Percentiles rank a stretch among this genome's conserved stretches.
Evolutionary conservation across 2,888 invertebrate species (phyloP).

Genomic region (Eupithecia subfuscata): DNA sequence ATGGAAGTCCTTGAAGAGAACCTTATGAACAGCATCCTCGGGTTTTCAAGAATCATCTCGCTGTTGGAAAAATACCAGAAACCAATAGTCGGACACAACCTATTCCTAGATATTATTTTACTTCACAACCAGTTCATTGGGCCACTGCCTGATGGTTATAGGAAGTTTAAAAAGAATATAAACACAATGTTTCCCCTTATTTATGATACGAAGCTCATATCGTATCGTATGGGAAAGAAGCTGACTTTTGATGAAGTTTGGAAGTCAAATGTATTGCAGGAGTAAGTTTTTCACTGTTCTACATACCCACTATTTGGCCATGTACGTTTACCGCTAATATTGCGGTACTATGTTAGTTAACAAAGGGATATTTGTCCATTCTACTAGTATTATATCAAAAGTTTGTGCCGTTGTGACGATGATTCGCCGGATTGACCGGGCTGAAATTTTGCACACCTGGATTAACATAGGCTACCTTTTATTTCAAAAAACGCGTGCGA

Average conservation of each 20-base stretch:
- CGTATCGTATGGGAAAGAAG: slow-evolving; percentile 79
- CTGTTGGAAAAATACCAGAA: slow-evolving; percentile 84
- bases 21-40: slow-evolving; percentile 80
- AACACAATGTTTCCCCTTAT: slow-evolving; percentile 86
- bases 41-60: slow-evolving; percentile 87
- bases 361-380: background rate
- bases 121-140: slow-evolving; percentile 89
- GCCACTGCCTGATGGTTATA: slow-evolving; percentile 86
- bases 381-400: background rate
- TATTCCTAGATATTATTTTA: slow-evolving; percentile 87
- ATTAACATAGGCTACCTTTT: too few species aligned
- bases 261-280: slow-evolving; percentile 80
- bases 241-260: slow-evolving; percentile 77
- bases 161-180: slow-evolving; percentile 86
- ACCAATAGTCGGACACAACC: slow-evolving; percentile 91
- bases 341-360: too few species aligned
- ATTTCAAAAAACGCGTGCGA: too few species aligned
- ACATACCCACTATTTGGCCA: background rate
- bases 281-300: slow-evolving; percentile 59
- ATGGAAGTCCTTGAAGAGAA: slow-evolving; percentile 76
- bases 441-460: too few species aligned
- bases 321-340: too few species aligned
- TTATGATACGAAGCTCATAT: slow-evolving; percentile 90
- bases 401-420: too few species aligned
- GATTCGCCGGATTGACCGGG: too few species aligned